These are phyloP conservation scores for Catocala nupta DNA, from an alignment of 2,888 invertebrate genomes.

Conservation along the genomic window DNA sequence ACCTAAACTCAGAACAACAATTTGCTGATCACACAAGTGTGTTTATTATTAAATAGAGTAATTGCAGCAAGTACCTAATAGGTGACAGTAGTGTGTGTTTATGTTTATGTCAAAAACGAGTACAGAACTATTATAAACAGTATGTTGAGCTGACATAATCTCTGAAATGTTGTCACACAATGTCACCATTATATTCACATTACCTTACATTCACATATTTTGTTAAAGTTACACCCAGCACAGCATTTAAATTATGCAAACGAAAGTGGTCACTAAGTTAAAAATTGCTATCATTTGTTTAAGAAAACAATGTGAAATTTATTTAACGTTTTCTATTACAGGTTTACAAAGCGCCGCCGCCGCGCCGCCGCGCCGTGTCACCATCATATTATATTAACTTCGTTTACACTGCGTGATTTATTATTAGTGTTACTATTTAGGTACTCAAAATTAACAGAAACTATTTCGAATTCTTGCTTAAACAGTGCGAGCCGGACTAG, in stretches of 20 bases:
- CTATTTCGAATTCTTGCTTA: too few species aligned
- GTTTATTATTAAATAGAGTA: too few species aligned
- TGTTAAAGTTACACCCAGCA: constrained; percentile 29
- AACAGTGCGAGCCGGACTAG: too few species aligned
- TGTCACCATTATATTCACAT: constrained; percentile 50
- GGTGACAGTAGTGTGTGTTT: too few species aligned
- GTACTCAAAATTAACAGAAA: too few species aligned
- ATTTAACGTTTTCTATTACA: constrained; percentile 11
- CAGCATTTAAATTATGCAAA: constrained; percentile 36
- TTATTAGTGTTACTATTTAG: too few species aligned
- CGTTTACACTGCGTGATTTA: too few species aligned
- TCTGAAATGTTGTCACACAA: constrained; percentile 32
- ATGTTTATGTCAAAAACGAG: background rate
- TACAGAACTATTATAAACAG: background rate
- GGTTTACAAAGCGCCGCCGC: constrained; percentile 2
- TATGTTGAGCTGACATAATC: constrained; percentile 28
- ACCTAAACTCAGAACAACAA: too few species aligned
- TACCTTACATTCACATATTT: constrained; percentile 37
- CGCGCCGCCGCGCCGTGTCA: background rate
- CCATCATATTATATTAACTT: too few species aligned
- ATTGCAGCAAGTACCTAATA: too few species aligned
- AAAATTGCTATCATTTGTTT: constrained; percentile 15
- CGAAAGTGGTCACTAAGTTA: constrained; percentile 23
- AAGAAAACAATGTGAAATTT: constrained; percentile 10
- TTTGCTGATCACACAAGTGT: too few species aligned